Evolutionary conservation across 2,888 invertebrate species (phyloP).

Genomic region (Lasioglossum malachurum): DNA sequence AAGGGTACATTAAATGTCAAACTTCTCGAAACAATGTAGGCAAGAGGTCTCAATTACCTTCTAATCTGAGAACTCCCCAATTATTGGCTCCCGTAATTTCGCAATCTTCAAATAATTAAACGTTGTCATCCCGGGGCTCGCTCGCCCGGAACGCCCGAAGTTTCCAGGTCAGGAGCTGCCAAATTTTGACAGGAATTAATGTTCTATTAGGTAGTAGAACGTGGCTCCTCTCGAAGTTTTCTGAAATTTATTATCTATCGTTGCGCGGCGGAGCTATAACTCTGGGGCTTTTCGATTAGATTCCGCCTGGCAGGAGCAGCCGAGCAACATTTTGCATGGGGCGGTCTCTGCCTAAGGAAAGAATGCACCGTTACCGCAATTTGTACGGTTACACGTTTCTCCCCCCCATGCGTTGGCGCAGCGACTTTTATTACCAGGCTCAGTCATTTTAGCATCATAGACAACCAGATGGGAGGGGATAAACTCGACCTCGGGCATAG

Average conservation of each 20-base stretch:
- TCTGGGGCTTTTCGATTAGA: conserved; percentile 2
- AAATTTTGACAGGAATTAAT: conserved; percentile 4
- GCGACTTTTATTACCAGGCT: conserved; percentile 28
- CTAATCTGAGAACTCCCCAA: background rate
- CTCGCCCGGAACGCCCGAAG: background rate
- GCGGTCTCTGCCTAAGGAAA: background rate
- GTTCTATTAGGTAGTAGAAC: background rate
- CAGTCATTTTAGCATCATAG: conserved; percentile 25
- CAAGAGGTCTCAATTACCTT: background rate
- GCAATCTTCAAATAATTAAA: background rate
- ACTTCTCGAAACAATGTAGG: background rate
- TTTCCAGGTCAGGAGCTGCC: background rate
- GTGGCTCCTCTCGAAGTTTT: background rate
- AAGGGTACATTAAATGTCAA: background rate
- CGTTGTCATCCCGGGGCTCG: background rate
- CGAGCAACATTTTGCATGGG: conserved; percentile 11
- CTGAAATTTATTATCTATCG: conserved; percentile 8
- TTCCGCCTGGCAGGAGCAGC: background rate
- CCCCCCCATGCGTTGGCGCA: background rate
- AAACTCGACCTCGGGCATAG: conserved; percentile 9
- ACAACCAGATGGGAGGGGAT: conserved; percentile 15
- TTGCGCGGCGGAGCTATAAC: conserved; percentile 1
- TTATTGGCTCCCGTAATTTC: background rate
- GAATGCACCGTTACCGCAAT: conserved; percentile 31
- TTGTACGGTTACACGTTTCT: conserved; percentile 5